Percentiles rank a stretch among this genome's conserved stretches.
phyloP scores from a whole-genome alignment of 2,113 vertebrate genomes.

The Lepus americanus region DNA sequence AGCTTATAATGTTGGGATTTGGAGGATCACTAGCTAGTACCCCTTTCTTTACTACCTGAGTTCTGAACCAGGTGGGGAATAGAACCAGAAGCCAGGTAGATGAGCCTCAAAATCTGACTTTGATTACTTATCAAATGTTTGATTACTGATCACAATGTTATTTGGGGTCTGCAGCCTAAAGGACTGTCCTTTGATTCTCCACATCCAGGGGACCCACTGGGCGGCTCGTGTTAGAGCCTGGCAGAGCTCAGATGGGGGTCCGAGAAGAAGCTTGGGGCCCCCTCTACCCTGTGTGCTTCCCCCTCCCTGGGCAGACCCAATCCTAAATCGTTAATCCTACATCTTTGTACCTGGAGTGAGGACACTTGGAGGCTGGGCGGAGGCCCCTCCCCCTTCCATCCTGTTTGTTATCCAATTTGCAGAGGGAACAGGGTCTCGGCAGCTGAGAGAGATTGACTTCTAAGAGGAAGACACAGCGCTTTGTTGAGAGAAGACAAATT shows the following conservation, averaged over 20 bases:
- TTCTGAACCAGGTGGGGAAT: slow-evolving; percentile 2
- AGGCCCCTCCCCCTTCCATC: not conserved
- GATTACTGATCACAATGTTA: not conserved
- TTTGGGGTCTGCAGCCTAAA: not conserved
- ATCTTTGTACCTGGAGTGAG: not conserved
- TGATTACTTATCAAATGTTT: too few species aligned
- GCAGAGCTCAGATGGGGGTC: not conserved
- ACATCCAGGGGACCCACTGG: not conserved
- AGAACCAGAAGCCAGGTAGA: not conserved
- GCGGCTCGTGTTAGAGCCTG: not conserved
- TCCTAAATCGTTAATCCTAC: not conserved
- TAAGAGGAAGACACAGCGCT: not conserved
- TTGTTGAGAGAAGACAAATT: not conserved
- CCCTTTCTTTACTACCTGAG: not conserved
- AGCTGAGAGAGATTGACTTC: not conserved
- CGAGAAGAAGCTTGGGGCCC: not conserved
- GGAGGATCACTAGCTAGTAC: not conserved
- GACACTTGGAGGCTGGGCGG: too few species aligned
- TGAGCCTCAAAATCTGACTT: not conserved
- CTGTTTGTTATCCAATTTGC: not conserved
- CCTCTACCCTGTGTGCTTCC: not conserved
- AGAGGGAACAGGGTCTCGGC: not conserved
- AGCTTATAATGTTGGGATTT: not conserved
- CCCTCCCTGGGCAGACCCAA: not conserved
- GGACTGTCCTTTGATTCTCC: not conserved